Percentiles rank a stretch among this genome's conserved stretches.
These are phyloP conservation scores for Oxyteleia sp. DNA, from an alignment of 2,888 invertebrate species.

Conservation along the genomic window DNA sequence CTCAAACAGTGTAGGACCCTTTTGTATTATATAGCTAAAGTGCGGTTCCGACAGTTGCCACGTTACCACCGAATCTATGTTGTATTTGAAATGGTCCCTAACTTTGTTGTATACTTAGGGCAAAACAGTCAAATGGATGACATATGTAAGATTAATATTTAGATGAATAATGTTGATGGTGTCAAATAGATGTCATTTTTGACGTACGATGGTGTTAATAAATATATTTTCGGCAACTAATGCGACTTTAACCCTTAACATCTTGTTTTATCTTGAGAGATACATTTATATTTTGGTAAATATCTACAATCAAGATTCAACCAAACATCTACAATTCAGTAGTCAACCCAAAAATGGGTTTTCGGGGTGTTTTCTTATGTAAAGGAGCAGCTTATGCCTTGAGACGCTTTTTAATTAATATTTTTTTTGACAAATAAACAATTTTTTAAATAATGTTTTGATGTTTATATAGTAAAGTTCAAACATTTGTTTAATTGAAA, in stretches of 20 bases:
- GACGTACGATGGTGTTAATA: conserved; percentile 46
- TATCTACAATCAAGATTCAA: no score
- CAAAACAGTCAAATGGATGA: conserved; percentile 52
- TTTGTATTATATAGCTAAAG: conserved; percentile 54
- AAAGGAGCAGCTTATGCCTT: no score
- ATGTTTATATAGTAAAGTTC: no score
- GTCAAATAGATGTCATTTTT: conserved; percentile 63
- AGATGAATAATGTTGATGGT: conserved; percentile 53
- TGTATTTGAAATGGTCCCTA: conserved; percentile 52
- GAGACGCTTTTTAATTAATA: no score
- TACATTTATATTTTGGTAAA: no score
- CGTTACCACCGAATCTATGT: conserved; percentile 63
- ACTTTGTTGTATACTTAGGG: conserved; percentile 53
- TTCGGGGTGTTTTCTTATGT: no score
- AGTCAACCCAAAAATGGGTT: no score
- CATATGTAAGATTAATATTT: conserved; percentile 68
- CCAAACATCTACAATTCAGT: no score
- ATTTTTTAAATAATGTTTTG: no score
- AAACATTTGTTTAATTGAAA: no score
- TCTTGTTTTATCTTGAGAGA: no score
- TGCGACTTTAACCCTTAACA: conserved; percentile 36
- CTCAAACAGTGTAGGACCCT: conserved; percentile 59
- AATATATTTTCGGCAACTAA: conserved; percentile 47
- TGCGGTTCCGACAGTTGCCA: conserved; percentile 67
- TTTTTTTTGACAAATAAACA: no score